Evolutionary conservation across 2,888 invertebrate genomes (phyloP).

Genomic region (Reticulitermes lucifugus): DNA sequence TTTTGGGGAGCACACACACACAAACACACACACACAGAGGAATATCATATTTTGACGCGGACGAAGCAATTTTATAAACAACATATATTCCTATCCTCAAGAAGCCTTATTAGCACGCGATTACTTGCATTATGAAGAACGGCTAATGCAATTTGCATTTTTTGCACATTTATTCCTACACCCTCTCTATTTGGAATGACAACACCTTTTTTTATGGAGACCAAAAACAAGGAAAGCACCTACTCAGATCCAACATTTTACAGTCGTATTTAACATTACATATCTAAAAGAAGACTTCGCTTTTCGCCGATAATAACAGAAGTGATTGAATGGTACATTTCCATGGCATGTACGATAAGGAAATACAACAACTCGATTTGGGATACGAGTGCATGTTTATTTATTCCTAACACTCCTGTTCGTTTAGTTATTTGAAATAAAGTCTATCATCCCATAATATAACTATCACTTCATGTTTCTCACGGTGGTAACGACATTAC

Average conservation of each 20-base stretch:
- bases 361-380: no score
- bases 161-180: constrained; percentile 27
- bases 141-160: constrained; percentile 30
- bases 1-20: constrained; percentile 33
- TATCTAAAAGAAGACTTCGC: neutral
- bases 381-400: no score
- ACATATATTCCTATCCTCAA: constrained; percentile 16
- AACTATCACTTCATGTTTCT: no score
- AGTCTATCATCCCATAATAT: no score
- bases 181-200: neutral
- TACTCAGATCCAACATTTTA: neutral
- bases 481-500: no score
- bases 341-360: no score
- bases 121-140: constrained; percentile 38
- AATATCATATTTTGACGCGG: constrained; percentile 40
- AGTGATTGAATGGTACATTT: no score
- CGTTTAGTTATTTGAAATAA: no score
- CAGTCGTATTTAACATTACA: neutral
- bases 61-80: constrained; percentile 35
- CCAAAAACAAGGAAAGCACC: neutral
- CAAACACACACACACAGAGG: constrained; percentile 7
- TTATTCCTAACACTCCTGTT: no score
- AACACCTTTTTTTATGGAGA: constrained; percentile 7
- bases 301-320: neutral
- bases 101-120: constrained; percentile 37